These are phyloP conservation scores for Thaumetopoea pityocampa DNA, from an alignment of 1,140 invertebrate genomes.

Conservation along the genomic window DNA sequence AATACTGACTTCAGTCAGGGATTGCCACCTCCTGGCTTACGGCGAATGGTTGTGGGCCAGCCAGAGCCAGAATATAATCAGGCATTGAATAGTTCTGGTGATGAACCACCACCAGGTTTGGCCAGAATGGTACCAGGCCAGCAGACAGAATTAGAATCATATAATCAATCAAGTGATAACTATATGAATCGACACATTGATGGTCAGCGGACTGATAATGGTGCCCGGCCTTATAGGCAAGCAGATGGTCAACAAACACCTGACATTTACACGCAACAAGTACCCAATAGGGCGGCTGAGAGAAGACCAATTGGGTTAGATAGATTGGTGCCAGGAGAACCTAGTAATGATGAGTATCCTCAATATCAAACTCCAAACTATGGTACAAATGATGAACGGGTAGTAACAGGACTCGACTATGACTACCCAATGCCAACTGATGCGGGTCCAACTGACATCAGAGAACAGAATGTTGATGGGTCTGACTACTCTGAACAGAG, in stretches of 20 bases:
- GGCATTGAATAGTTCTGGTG: slow-evolving; percentile 67
- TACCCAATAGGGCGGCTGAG: slow-evolving; percentile 35
- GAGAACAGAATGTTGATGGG: slow-evolving; percentile 70
- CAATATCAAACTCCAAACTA: slow-evolving; percentile 49
- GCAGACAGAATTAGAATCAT: slow-evolving; percentile 52
- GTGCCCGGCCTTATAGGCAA: slow-evolving; percentile 53
- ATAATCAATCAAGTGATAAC: slow-evolving; percentile 55
- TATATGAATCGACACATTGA: slow-evolving; percentile 70
- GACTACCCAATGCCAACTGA: slow-evolving; percentile 44
- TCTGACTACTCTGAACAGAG: slow-evolving; percentile 65
- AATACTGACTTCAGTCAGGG: slow-evolving; percentile 68
- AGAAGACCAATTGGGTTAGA: slow-evolving; percentile 64
- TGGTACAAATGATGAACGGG: slow-evolving; percentile 55
- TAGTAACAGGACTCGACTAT: slow-evolving; percentile 72
- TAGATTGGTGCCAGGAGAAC: slow-evolving; percentile 69
- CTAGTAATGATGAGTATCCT: slow-evolving; percentile 58
- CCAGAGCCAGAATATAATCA: slow-evolving; percentile 77
- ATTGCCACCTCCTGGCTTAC: slow-evolving; percentile 78
- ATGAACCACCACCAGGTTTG: slow-evolving; percentile 76
- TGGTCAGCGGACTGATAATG: slow-evolving; percentile 58
- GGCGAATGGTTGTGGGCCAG: slow-evolving; percentile 80
- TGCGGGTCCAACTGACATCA: slow-evolving; percentile 40
- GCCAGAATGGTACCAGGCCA: slow-evolving; percentile 78
- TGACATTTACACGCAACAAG: slow-evolving; percentile 49
- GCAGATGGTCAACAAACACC: slow-evolving; percentile 65